Evolutionary conservation across 2,113 vertebrate genomes (phyloP).

Genomic region (Syngnathus floridae): DNA sequence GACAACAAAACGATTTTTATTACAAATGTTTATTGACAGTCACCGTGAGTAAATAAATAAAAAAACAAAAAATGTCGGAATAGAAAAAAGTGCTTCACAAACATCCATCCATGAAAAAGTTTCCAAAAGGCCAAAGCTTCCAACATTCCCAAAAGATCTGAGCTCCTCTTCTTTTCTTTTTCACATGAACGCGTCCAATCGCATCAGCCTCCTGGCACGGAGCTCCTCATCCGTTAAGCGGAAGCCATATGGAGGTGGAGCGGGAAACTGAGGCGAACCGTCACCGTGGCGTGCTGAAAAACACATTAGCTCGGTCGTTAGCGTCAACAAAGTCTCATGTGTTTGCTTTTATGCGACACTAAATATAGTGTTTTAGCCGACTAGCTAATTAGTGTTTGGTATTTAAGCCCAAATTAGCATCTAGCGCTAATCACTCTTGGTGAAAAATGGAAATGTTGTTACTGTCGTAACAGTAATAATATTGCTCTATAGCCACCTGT

Average conservation of each 20-base stretch:
- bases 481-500: conserved; percentile 59
- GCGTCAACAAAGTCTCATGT: background rate
- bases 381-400: too few relatives aligned
- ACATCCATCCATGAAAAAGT: background rate
- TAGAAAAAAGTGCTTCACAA: background rate
- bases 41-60: background rate
- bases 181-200: conserved; percentile 46
- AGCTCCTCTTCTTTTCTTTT: background rate
- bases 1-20: background rate
- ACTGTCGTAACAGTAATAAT: too few relatives aligned
- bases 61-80: background rate
- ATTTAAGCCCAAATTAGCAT: too few relatives aligned
- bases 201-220: conserved; percentile 53
- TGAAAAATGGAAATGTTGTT: too few relatives aligned
- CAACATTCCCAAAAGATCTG: too few relatives aligned
- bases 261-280: conserved; percentile 11
- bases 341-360: too few relatives aligned
- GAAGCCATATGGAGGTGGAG: conserved; percentile 39
- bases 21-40: background rate
- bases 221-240: conserved; percentile 44
- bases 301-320: background rate
- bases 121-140: background rate
- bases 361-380: too few relatives aligned
- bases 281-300: conserved; percentile 37
- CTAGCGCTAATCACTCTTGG: too few relatives aligned